Evolutionary conservation across 2,888 invertebrate species (phyloP).

Genomic region (Latrodectus hesperus): DNA sequence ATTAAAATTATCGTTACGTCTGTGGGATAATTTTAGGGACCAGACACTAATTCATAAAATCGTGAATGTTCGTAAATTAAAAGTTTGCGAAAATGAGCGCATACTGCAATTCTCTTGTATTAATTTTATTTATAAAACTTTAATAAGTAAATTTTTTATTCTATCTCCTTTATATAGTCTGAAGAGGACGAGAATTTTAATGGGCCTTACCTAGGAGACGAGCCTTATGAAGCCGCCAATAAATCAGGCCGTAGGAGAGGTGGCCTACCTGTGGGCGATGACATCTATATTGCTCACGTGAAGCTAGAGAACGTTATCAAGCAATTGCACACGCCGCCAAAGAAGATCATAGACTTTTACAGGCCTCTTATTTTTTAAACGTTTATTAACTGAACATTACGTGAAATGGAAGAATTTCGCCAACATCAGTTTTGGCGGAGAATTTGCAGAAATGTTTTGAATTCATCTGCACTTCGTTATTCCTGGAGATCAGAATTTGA

Average conservation of each 20-base stretch:
- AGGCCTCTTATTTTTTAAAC: slow-evolving; percentile 58
- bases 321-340: slow-evolving; percentile 64
- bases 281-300: slow-evolving; percentile 72
- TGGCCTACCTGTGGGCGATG: slow-evolving; percentile 72
- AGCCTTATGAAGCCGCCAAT: slow-evolving; percentile 72
- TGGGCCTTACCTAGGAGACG: slow-evolving; percentile 71
- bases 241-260: slow-evolving; percentile 71
- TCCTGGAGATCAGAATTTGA: no score
- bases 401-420: background rate
- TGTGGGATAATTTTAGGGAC: no score
- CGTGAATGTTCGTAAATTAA: no score
- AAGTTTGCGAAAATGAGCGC: no score
- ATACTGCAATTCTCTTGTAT: no score
- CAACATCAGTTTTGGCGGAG: no score
- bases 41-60: no score
- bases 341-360: slow-evolving; percentile 64
- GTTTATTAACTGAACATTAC: slow-evolving; percentile 12
- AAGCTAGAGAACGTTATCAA: slow-evolving; percentile 71
- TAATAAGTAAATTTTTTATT: background rate
- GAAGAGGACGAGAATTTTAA: slow-evolving; percentile 70
- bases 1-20: no score
- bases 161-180: slow-evolving; percentile 52
- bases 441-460: no score
- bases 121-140: no score
- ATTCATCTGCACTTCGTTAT: no score